Evolutionary conservation across 1,140 invertebrate species (phyloP).

Genomic region (Euglossa dilemma): DNA sequence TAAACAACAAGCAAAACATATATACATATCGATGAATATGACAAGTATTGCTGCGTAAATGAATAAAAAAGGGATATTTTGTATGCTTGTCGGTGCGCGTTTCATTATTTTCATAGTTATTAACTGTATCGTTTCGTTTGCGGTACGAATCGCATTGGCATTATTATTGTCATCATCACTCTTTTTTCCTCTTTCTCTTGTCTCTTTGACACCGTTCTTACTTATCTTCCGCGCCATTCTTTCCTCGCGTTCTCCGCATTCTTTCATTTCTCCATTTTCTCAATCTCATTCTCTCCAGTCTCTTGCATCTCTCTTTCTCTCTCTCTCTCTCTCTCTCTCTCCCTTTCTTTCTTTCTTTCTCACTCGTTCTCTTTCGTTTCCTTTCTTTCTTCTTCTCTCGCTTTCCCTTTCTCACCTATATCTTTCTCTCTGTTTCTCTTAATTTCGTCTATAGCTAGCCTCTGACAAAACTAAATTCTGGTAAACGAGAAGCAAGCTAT

Average conservation of each 20-base stretch:
- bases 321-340: background rate
- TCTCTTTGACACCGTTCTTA: constrained; percentile 29
- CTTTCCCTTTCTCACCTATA: background rate
- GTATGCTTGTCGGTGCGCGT: background rate
- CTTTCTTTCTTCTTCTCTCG: background rate
- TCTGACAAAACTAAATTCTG: constrained; percentile 68
- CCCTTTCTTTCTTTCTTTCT: background rate
- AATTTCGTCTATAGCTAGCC: constrained; percentile 60
- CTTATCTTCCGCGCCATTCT: constrained; percentile 19
- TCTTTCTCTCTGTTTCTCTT: constrained; percentile 20
- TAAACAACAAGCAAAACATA: background rate
- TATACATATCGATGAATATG: background rate
- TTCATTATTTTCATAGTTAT: background rate
- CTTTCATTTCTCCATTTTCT: background rate
- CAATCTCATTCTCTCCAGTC: background rate
- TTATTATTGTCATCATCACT: constrained; percentile 78
- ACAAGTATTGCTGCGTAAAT: background rate
- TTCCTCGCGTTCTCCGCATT: background rate
- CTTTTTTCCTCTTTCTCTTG: constrained; percentile 44
- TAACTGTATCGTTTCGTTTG: constrained; percentile 48
- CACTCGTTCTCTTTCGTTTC: background rate
- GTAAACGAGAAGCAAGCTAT: constrained; percentile 68
- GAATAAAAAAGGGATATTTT: background rate
- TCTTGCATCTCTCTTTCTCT: background rate
- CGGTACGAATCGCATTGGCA: constrained; percentile 70